These are phyloP conservation scores for Trachelus troglodyta DNA, from an alignment of 2,888 invertebrate species.

Conservation along the genomic window DNA sequence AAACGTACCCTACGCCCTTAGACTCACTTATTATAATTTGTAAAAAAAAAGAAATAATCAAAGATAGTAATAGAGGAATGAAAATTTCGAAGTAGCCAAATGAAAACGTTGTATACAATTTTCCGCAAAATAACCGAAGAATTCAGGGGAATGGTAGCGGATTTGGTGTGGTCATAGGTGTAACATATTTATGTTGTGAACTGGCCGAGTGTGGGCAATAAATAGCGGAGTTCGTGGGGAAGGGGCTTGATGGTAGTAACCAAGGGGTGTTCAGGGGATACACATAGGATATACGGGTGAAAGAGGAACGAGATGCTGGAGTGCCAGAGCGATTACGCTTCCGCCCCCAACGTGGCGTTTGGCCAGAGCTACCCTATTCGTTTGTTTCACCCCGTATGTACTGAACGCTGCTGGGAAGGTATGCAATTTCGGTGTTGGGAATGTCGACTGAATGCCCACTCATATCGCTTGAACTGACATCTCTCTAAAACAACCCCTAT, in stretches of 20 bases:
- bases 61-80: no score
- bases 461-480: conserved; percentile 14
- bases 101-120: no score
- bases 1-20: no score
- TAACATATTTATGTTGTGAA: conserved; percentile 66
- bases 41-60: no score
- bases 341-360: conserved; percentile 29
- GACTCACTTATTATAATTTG: no score
- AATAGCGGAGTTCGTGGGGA: conserved; percentile 50
- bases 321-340: conserved; percentile 58
- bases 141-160: not conserved
- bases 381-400: conserved; percentile 45
- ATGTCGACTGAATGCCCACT: conserved; percentile 34
- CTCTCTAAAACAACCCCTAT: no score
- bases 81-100: no score
- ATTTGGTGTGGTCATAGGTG: conserved; percentile 47
- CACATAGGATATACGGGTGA: conserved; percentile 2
- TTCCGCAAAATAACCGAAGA: not conserved
- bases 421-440: conserved; percentile 50
- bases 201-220: conserved; percentile 62
- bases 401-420: conserved; percentile 29
- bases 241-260: conserved; percentile 30
- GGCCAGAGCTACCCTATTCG: conserved; percentile 46
- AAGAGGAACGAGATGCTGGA: conserved; percentile 35
- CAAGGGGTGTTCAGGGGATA: conserved; percentile 13